Conservation (phyloP, 2,888 invertebrate species). For the Pandemis heparana region DNA sequence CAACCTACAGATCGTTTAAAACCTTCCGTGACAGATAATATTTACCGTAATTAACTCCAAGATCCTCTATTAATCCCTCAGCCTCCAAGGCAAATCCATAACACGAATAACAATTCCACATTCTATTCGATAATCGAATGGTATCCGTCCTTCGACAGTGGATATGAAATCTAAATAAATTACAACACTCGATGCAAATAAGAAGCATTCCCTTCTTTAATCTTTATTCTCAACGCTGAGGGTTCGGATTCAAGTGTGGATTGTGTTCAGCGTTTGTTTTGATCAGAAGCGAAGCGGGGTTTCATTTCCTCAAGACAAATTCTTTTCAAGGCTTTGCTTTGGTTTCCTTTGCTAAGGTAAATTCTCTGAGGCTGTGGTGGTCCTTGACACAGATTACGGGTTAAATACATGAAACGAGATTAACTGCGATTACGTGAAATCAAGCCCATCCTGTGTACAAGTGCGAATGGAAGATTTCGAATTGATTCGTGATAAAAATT, state of each 20-base stretch:
- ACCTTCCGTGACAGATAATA: conserved; percentile 20
- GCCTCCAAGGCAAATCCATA: conserved; percentile 5
- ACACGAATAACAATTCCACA: not conserved
- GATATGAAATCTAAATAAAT: conserved; percentile 42
- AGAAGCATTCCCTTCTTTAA: not conserved
- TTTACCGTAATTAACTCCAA: not conserved
- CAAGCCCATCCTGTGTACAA: not conserved
- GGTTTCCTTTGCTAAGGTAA: conserved; percentile 18
- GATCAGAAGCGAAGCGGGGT: conserved; percentile 10
- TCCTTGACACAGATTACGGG: conserved; percentile 23
- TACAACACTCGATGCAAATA: conserved; percentile 21
- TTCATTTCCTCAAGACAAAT: conserved; percentile 36
- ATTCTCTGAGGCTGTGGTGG: conserved; percentile 13
- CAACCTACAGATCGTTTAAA: not conserved
- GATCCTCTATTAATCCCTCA: not conserved
- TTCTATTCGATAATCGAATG: conserved; percentile 37
- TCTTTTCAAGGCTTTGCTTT: conserved; percentile 29
- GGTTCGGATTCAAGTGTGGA: not conserved
- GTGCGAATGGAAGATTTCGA: no score
- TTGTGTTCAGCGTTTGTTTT: conserved; percentile 8
- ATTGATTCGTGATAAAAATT: no score
- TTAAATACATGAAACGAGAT: conserved; percentile 3
- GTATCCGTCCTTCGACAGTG: conserved; percentile 32
- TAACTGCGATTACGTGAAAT: conserved; percentile 5
- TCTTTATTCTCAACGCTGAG: conserved; percentile 5